Conservation (phyloP, 2,797 vertebrate species). For the Catostomus latipinnis region DNA sequence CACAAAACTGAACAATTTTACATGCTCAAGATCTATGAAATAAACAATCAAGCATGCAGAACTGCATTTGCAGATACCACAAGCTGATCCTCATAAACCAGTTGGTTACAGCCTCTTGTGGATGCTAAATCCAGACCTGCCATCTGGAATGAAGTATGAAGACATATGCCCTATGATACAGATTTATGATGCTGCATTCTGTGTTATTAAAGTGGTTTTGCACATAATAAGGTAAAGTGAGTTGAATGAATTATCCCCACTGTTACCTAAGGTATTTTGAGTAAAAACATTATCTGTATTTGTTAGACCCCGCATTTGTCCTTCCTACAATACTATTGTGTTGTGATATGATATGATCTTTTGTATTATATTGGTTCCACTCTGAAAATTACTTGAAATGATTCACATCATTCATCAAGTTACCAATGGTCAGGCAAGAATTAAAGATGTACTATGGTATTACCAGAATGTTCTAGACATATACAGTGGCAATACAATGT, state of each 20-base stretch:
- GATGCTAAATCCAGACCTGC: background rate
- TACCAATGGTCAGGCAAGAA: too few relatives aligned
- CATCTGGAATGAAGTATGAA: conserved; percentile 27
- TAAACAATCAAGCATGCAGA: background rate
- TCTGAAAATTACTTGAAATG: background rate
- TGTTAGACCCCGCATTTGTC: background rate
- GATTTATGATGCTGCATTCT: conserved; percentile 29
- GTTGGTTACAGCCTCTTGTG: conserved; percentile 13
- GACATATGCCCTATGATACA: background rate
- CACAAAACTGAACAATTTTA: background rate
- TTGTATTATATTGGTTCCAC: too few relatives aligned
- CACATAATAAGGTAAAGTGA: background rate
- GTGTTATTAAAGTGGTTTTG: conserved; percentile 10
- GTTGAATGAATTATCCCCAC: background rate
- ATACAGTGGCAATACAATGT: too few relatives aligned
- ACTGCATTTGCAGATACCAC: background rate
- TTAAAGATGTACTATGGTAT: too few relatives aligned
- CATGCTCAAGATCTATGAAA: background rate
- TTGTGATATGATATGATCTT: background rate
- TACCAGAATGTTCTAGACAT: too few relatives aligned
- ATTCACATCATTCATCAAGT: too few relatives aligned
- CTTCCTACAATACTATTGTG: background rate
- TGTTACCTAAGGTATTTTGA: background rate
- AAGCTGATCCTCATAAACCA: background rate
- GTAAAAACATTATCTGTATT: background rate